phyloP scores from a whole-genome alignment of 1,140 invertebrate genomes.

The Drosophila sucinea region DNA sequence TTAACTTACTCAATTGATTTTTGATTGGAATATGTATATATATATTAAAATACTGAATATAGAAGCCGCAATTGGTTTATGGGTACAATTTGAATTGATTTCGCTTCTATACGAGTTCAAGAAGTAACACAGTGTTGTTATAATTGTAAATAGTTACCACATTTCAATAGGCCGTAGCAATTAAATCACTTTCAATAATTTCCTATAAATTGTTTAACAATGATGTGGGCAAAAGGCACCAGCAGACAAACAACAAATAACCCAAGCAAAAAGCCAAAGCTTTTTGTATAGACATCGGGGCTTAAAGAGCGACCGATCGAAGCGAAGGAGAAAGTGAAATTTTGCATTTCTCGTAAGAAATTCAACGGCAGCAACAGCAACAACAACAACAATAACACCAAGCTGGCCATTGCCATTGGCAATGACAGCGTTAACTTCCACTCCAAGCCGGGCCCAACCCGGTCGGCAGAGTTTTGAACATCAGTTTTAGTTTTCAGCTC shows the following conservation, averaged over 20 bases:
- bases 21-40: no score
- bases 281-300: slow-evolving; percentile 32
- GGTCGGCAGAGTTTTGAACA: neutral
- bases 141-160: slow-evolving; percentile 14
- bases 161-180: slow-evolving; percentile 20
- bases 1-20: no score
- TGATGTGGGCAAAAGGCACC: neutral
- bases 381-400: slow-evolving; percentile 30
- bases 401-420: slow-evolving; percentile 35
- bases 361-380: slow-evolving; percentile 28
- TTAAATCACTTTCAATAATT: slow-evolving; percentile 21
- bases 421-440: slow-evolving; percentile 13
- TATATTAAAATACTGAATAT: no score
- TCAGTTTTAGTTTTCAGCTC: slow-evolving; percentile 49
- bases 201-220: slow-evolving; percentile 47
- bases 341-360: slow-evolving; percentile 69
- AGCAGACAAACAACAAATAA: slow-evolving; percentile 25
- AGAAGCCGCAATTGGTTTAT: no score
- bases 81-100: neutral
- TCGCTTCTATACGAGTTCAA: neutral
- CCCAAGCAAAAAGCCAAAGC: slow-evolving; percentile 41
- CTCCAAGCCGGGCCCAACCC: slow-evolving; percentile 8
- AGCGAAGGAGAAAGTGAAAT: slow-evolving; percentile 80
- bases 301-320: slow-evolving; percentile 47
- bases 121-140: neutral